Evolutionary conservation across 2,113 vertebrate species (phyloP).

Genomic region (Dromaius novaehollandiae): DNA sequence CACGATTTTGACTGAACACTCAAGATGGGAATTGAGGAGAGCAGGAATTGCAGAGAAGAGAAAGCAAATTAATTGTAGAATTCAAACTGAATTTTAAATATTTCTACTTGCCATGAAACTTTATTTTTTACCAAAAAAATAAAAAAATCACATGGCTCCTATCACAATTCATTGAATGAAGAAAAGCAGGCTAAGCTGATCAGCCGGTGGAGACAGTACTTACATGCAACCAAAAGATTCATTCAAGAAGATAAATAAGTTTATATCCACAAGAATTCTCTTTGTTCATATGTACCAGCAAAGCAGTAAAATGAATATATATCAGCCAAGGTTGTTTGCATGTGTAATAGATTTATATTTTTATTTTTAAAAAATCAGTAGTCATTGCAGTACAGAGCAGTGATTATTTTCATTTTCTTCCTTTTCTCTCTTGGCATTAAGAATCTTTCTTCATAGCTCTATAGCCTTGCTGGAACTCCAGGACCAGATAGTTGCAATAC

Average conservation of each 20-base stretch:
- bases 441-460: not conserved
- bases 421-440: not conserved
- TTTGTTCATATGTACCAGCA: not conserved
- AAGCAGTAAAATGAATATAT: not conserved
- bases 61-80: not conserved
- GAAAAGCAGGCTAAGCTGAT: not conserved
- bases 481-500: not conserved
- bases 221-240: not conserved
- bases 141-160: rapidly evolving
- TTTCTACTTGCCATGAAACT: not conserved
- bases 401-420: not conserved
- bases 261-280: not conserved
- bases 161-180: not conserved
- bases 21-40: not conserved
- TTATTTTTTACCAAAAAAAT: not conserved
- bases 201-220: not conserved
- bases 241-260: not conserved
- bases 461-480: not conserved
- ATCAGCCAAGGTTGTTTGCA: not conserved
- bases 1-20: not conserved
- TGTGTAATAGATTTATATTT: not conserved
- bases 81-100: not conserved
- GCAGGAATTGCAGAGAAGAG: not conserved
- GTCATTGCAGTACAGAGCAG: not conserved
- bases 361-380: not conserved